Base-by-base conservation (phyloP, 2,888 invertebrate species). In the Cheilosia scutellata region DNA sequence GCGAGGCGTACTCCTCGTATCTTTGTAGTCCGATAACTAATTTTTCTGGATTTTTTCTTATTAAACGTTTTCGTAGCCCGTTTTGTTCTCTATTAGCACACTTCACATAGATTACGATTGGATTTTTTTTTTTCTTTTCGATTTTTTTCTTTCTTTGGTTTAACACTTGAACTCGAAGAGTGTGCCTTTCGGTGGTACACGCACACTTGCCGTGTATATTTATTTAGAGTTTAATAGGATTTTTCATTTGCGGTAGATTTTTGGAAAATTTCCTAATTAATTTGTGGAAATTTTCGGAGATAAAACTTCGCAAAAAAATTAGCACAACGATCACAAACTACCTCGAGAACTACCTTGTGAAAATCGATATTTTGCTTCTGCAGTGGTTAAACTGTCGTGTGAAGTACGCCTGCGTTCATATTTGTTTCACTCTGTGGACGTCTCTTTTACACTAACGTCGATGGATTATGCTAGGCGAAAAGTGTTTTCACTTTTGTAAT, bases 361-460 rank as follows among this genome's bases (percentile, higher is more conserved):
- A 87, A 87, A 87, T 87, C 86, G 86, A 87, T 87, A 87, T 87
- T 87, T 82, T 77, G 82, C 77, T 82, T 82, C 82, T 87, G 86
- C 86, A 87, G 86, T 87, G 82, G 86, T 70, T 87, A 77, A 57
- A 68, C 72, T 82, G 76, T 77, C 63, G 72, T 57, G 55, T 51
- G 57, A 58, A 87, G 62, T 87, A 77, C 77, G 86, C 86, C 72
- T 87, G 86, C 86, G 86, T 77, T 87, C 66, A 57, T 62, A 72
- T 55, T 72, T 75, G 58, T 65, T 53, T 72, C 51, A 49, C 57
- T 72, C 44, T 58, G 42, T 31, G 37, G 16, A 37, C 71, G 71
- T 86, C 84, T 76, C 84, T 72, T 80, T 86, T 72, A 5, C 44
- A 16, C 84, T 47, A 40, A 13, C 29, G 58, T 40, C 51, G 49